Conservation (phyloP, 2,888 invertebrate species). For the Colostygia pectinataria region DNA sequence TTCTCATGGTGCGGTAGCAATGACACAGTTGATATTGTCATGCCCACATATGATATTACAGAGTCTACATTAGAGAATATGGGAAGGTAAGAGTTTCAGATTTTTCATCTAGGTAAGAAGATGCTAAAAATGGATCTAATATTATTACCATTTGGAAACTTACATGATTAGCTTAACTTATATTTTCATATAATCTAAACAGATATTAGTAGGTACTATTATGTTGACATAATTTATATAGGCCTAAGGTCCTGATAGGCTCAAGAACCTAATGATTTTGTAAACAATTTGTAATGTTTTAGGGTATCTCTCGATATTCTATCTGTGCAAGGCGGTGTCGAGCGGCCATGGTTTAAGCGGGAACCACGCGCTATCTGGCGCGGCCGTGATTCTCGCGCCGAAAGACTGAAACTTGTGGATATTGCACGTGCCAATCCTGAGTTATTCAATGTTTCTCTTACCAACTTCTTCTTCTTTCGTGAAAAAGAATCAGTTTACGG, state of each 20-base stretch:
- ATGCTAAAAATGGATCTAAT: no score
- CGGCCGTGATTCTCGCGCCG: slow-evolving; percentile 94
- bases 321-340: slow-evolving; percentile 92
- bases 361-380: slow-evolving; percentile 93
- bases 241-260: no score
- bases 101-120: no score
- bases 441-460: slow-evolving; percentile 94
- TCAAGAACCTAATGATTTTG: not conserved
- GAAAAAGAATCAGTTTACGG: slow-evolving; percentile 93
- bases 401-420: slow-evolving; percentile 91
- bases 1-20: slow-evolving; percentile 98
- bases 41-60: slow-evolving; percentile 98
- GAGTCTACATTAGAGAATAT: slow-evolving; percentile 96
- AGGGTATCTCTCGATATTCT: slow-evolving; percentile 95
- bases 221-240: no score
- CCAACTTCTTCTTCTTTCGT: slow-evolving; percentile 97
- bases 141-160: no score
- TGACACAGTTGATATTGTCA: slow-evolving; percentile 92
- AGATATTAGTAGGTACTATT: no score
- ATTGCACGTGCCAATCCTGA: slow-evolving; percentile 88
- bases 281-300: slow-evolving; percentile 40
- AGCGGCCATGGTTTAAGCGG: slow-evolving; percentile 88
- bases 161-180: no score
- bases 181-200: no score
- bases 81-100: slow-evolving; percentile 86